These are phyloP conservation scores for Zaprionus lineosus DNA, from an alignment of 2,888 invertebrate genomes.

Conservation along the genomic window DNA sequence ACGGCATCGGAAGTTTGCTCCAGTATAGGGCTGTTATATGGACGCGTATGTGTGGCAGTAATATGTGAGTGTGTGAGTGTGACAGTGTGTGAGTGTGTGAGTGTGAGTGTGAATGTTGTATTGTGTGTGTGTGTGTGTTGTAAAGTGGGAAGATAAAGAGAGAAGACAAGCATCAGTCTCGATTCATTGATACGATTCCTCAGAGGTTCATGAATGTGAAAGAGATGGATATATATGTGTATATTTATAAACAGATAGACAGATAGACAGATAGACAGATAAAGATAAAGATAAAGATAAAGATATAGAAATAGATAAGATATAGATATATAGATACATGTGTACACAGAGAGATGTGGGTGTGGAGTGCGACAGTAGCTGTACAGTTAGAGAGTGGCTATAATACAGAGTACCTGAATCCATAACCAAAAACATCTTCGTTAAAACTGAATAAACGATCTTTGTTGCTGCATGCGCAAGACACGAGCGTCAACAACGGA, in stretches of 20 bases:
- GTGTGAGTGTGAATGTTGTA: conserved; percentile 29
- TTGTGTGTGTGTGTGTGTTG: conserved; percentile 16
- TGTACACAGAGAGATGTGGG: conserved; percentile 10
- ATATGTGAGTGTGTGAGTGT: conserved; percentile 30
- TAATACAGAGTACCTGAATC: conserved; percentile 79
- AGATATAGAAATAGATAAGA: conserved; percentile 11
- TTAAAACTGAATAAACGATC: conserved; percentile 91
- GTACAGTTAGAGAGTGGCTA: conserved; percentile 4
- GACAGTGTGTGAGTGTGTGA: conserved; percentile 31
- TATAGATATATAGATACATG: too few species aligned
- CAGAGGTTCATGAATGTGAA: conserved; percentile 5
- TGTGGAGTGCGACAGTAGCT: too few species aligned
- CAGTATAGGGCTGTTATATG: conserved; percentile 86
- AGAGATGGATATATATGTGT: conserved; percentile 12
- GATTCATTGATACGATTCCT: conserved; percentile 29
- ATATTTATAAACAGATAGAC: background rate
- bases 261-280: too few species aligned
- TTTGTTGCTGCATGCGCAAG: conserved; percentile 91
- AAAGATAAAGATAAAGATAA: conserved; percentile 13
- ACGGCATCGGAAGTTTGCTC: conserved; percentile 92
- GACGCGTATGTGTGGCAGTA: conserved; percentile 24
- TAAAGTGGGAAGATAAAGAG: conserved; percentile 50
- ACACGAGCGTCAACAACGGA: too few species aligned
- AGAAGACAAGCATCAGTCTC: conserved; percentile 59
- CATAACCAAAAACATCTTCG: conserved; percentile 87